Percentiles rank a stretch among this genome's conserved stretches.
These are phyloP conservation scores for Cryptus armator DNA, from an alignment of 2,888 invertebrate species.

Conservation along the genomic window DNA sequence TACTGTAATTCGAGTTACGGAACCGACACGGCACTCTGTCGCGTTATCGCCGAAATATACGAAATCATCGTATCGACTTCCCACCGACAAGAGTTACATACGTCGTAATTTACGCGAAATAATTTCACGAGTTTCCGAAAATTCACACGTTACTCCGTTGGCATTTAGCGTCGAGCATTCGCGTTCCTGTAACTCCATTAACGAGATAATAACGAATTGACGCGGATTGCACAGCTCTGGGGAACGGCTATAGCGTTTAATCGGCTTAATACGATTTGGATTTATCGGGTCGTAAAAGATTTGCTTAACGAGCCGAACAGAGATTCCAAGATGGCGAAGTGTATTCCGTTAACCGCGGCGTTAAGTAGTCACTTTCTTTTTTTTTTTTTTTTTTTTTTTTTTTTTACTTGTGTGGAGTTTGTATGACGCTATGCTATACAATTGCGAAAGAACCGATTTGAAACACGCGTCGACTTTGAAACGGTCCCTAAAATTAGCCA, in stretches of 20 bases:
- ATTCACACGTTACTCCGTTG: conserved; percentile 3
- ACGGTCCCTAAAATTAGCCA: conserved; percentile 84
- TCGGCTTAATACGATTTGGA: conserved; percentile 49
- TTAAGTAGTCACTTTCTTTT: conserved; percentile 37
- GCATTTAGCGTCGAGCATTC: conserved; percentile 11
- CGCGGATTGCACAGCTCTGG: not conserved
- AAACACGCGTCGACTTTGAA: conserved; percentile 72
- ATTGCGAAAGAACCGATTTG: conserved; percentile 14
- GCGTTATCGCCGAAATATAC: not conserved
- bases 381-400: conserved; percentile 15
- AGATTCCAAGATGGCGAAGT: conserved; percentile 41
- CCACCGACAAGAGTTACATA: not conserved
- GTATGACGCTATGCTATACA: conserved; percentile 1
- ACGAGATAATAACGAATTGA: conserved; percentile 5
- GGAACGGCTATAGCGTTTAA: not conserved
- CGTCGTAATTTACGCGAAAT: not conserved
- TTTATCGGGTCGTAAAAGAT: conserved; percentile 57
- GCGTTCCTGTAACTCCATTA: conserved; percentile 13
- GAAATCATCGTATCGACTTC: not conserved
- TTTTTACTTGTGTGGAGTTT: conserved; percentile 3
- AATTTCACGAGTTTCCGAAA: conserved; percentile 11
- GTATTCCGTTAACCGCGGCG: conserved; percentile 59
- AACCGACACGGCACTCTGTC: not conserved
- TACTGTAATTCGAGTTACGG: not conserved
- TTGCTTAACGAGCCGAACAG: conserved; percentile 53